Percentiles rank a stretch among this genome's conserved stretches.
phyloP scores from a whole-genome alignment of 1,140 invertebrate species.

The Bombus waltoni region DNA sequence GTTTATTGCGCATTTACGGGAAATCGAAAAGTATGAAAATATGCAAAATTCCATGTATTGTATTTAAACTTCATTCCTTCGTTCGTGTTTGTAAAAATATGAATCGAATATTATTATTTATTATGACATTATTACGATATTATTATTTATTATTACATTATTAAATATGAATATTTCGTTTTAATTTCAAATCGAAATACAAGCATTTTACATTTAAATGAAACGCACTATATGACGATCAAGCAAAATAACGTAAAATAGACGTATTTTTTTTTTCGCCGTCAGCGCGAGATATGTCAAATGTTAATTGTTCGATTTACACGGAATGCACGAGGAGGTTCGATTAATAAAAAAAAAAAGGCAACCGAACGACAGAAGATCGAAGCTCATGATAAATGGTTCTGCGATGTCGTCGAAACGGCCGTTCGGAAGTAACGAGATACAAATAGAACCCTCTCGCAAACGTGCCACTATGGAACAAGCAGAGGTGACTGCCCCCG shows the following conservation, averaged over 20 bases:
- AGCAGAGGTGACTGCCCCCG: constrained; percentile 71
- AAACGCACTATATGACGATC: too few species aligned
- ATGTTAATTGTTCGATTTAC: too few species aligned
- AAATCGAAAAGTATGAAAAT: background rate
- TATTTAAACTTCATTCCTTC: background rate
- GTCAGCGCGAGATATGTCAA: too few species aligned
- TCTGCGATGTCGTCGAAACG: constrained; percentile 47
- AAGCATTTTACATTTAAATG: too few species aligned
- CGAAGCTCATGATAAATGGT: constrained; percentile 29
- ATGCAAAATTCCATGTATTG: background rate
- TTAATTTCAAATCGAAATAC: too few species aligned
- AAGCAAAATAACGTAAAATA: too few species aligned
- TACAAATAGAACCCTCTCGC: constrained; percentile 76
- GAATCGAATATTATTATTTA: background rate
- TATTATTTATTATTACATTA: too few species aligned
- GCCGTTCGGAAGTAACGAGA: constrained; percentile 75
- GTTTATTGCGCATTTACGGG: background rate
- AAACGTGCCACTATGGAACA: constrained; percentile 64
- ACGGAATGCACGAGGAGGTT: too few species aligned
- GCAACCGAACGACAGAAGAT: background rate
- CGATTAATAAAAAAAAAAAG: background rate
- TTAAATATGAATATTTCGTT: too few species aligned
- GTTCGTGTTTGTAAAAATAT: background rate
- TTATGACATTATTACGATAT: too few species aligned
- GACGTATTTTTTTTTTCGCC: too few species aligned